These are phyloP conservation scores for Gila orcuttii DNA, from an alignment of 2,113 vertebrate species.

Conservation along the genomic window DNA sequence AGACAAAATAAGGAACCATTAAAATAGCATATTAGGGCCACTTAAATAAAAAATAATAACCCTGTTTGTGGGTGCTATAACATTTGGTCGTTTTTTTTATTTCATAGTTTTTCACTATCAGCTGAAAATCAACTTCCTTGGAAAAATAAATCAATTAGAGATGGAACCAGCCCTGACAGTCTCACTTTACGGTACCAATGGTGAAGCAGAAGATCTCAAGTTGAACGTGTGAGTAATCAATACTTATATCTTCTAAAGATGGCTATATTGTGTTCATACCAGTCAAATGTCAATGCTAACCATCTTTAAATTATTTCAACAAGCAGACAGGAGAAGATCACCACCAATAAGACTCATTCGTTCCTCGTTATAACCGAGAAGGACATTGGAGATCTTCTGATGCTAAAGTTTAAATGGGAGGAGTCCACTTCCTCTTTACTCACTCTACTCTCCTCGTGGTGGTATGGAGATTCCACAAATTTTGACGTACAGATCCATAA, in stretches of 20 bases:
- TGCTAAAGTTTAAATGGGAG: conserved; percentile 76
- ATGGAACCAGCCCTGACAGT: conserved; percentile 68
- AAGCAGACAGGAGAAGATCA: conserved; percentile 72
- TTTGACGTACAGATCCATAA: conserved; percentile 68
- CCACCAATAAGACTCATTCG: conserved; percentile 71
- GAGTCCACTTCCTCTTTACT: conserved; percentile 65
- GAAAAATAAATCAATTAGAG: conserved; percentile 63
- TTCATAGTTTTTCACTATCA: conserved; percentile 79
- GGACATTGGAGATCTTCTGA: conserved; percentile 76
- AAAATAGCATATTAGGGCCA: too few relatives aligned
- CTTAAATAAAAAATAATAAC: not conserved
- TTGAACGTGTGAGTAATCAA: conserved; percentile 73
- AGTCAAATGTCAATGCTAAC: not conserved
- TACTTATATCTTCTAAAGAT: not conserved
- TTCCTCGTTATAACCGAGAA: conserved; percentile 78
- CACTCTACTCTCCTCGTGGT: conserved; percentile 73
- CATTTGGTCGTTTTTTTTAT: not conserved
- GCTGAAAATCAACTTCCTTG: conserved; percentile 79
- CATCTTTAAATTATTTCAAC: not conserved
- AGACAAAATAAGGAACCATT: too few relatives aligned
- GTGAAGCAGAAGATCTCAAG: conserved; percentile 71
- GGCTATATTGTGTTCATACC: not conserved
- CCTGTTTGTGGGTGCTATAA: not conserved
- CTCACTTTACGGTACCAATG: conserved; percentile 73
- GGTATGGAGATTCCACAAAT: conserved; percentile 63